Conservation (phyloP, 1,140 invertebrate genomes). For the Metopolophium dirhodum region DNA sequence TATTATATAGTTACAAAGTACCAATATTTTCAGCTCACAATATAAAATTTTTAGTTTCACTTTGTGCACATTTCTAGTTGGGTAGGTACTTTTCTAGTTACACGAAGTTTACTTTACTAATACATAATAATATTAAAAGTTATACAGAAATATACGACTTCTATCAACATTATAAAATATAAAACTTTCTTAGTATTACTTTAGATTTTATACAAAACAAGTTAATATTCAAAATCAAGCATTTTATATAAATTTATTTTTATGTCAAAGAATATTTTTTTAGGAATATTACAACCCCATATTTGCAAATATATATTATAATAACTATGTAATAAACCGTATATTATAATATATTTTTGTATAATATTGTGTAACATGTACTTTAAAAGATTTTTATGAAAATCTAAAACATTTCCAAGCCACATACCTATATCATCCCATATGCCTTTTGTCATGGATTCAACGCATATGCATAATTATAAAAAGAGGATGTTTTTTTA, state of each 20-base stretch:
- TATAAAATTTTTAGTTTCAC: not conserved
- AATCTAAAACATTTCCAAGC: not conserved
- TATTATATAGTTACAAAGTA: not conserved
- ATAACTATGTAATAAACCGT: not conserved
- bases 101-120: not conserved
- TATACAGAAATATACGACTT: not conserved
- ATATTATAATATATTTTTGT: not conserved
- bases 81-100: not conserved
- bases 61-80: not conserved
- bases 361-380: not conserved
- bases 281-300: not conserved
- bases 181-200: not conserved
- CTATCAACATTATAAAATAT: not conserved
- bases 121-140: not conserved
- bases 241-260: not conserved
- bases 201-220: not conserved
- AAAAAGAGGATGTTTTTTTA: no score
- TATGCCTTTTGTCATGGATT: not conserved
- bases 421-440: no score
- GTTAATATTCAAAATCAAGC: not conserved
- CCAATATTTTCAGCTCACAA: not conserved
- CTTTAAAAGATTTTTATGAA: not conserved
- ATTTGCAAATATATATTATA: not conserved
- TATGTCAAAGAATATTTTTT: not conserved
- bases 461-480: no score